Conservation (phyloP, 2,888 invertebrate species). For the Ypsolopha scabrella region DNA sequence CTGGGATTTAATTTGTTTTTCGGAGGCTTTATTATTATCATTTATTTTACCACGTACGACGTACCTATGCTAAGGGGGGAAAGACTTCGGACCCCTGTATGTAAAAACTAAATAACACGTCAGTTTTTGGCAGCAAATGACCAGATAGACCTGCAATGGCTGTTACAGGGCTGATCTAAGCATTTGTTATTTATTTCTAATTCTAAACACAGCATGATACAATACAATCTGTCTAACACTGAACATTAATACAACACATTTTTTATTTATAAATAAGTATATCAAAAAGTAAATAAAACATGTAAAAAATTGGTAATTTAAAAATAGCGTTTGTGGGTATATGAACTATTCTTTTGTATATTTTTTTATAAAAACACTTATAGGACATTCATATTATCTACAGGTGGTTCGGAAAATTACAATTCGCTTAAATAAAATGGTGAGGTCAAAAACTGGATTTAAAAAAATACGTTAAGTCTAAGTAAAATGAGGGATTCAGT, state of each 20-base stretch:
- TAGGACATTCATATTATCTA: neutral
- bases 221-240: constrained; percentile 19
- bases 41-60: no score
- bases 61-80: no score
- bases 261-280: neutral
- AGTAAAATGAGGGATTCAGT: no score
- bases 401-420: neutral
- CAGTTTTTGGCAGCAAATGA: constrained; percentile 36
- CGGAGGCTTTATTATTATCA: no score
- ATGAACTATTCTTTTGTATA: constrained; percentile 43
- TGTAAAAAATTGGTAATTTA: constrained; percentile 14
- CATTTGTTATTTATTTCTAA: constrained; percentile 41
- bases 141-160: constrained; percentile 55
- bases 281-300: constrained; percentile 10
- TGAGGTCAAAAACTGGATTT: no score
- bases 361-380: constrained; percentile 58
- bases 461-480: no score
- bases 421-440: no score
- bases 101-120: constrained; percentile 23
- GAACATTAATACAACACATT: neutral
- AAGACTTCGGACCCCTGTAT: no score
- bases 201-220: constrained; percentile 13
- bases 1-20: no score
- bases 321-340: constrained; percentile 39
- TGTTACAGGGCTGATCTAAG: constrained; percentile 44